A percentile compares a stretch with the other conserved stretches of the same genome.
Conservation (phyloP, 1,140 invertebrate species). For the Thaumetopoea pityocampa region DNA sequence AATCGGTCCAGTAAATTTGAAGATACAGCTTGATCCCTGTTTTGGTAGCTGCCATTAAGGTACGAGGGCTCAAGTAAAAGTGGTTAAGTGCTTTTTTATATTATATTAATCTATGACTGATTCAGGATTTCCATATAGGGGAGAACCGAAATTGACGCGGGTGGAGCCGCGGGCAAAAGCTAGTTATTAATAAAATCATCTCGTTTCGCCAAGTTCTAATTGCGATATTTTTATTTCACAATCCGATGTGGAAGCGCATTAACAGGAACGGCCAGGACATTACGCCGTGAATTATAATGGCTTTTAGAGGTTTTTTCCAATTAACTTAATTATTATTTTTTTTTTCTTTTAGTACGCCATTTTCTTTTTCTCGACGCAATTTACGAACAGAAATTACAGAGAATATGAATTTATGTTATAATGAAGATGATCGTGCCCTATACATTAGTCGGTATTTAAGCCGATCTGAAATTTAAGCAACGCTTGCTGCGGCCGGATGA, state of each 20-base stretch:
- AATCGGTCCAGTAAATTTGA: too few species aligned
- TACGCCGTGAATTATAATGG: slow-evolving; percentile 40
- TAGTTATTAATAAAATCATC: slow-evolving; percentile 23
- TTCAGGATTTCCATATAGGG: too few species aligned
- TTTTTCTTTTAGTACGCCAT: slow-evolving; percentile 24
- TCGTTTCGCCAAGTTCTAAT: slow-evolving; percentile 56
- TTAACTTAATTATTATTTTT: slow-evolving; percentile 57
- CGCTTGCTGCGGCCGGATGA: too few species aligned
- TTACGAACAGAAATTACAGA: slow-evolving; percentile 10
- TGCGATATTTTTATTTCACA: slow-evolving; percentile 27
- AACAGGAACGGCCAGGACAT: slow-evolving; percentile 39
- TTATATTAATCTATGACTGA: too few species aligned
- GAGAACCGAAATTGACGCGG: too few species aligned
- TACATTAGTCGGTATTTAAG: slow-evolving; percentile 1
- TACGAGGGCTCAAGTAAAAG: too few species aligned
- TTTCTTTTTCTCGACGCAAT: slow-evolving; percentile 2
- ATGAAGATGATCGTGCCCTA: background rate
- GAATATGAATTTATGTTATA: slow-evolving; percentile 1
- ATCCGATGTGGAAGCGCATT: slow-evolving; percentile 24
- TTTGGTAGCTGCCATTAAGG: too few species aligned
- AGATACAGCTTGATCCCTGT: too few species aligned
- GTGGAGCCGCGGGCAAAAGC: too few species aligned
- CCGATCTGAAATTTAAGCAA: too few species aligned
- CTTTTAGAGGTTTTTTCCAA: slow-evolving; percentile 36
- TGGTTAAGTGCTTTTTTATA: too few species aligned